Conservation (phyloP, 2,888 invertebrate species). For the Dioctria rufipes region DNA sequence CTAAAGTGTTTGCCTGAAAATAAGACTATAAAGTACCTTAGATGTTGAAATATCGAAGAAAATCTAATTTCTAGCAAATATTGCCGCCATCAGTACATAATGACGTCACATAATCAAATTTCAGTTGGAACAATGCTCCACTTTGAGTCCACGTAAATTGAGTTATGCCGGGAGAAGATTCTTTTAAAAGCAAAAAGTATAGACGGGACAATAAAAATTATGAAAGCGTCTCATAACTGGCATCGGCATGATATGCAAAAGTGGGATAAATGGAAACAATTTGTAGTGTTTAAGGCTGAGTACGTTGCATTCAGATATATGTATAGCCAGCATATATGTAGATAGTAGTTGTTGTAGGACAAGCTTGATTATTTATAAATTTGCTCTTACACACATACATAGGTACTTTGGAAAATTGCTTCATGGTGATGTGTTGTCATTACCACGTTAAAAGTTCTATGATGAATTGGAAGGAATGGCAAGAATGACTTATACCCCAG, state of each 20-base stretch:
- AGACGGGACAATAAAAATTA: conserved; percentile 23
- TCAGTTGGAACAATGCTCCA: conserved; percentile 61
- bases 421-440: too few species aligned
- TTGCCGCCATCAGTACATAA: conserved; percentile 61
- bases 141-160: conserved; percentile 62
- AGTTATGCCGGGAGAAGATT: conserved; percentile 58
- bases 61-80: conserved; percentile 58
- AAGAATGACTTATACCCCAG: too few species aligned
- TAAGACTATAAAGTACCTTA: conserved; percentile 42
- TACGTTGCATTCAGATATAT: too few species aligned
- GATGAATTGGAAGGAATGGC: too few species aligned
- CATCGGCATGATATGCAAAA: neutral
- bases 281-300: neutral
- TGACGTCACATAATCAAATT: conserved; percentile 65
- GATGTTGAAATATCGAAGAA: conserved; percentile 57
- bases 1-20: conserved; percentile 10
- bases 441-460: too few species aligned
- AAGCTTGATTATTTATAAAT: too few species aligned
- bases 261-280: neutral
- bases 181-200: conserved; percentile 36
- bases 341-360: too few species aligned
- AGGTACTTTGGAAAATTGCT: too few species aligned
- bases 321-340: too few species aligned
- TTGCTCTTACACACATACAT: too few species aligned
- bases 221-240: conserved; percentile 1